A percentile compares a stretch with the other conserved stretches of the same genome.
phyloP scores from a whole-genome alignment of 1,140 invertebrate genomes.

The Diorhabda elongata region DNA sequence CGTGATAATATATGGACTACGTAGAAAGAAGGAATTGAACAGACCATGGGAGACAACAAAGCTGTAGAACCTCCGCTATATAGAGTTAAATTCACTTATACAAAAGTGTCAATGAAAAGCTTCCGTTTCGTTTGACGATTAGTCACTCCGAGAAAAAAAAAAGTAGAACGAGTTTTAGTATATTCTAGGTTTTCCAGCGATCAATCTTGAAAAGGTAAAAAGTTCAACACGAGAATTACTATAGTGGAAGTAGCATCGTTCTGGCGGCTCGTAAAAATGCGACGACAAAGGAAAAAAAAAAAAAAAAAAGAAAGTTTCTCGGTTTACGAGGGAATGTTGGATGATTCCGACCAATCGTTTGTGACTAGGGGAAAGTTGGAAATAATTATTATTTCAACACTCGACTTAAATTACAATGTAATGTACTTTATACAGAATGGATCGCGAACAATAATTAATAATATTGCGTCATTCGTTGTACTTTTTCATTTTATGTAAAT shows the following conservation, averaged over 20 bases:
- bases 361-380: too few species aligned
- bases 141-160: background rate
- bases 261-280: background rate
- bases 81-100: too few species aligned
- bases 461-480: too few species aligned
- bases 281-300: background rate
- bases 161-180: background rate
- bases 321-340: too few species aligned
- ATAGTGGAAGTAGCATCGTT: background rate
- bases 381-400: too few species aligned
- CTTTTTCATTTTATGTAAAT: too few species aligned
- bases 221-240: background rate
- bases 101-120: too few species aligned
- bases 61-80: background rate
- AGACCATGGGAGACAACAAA: background rate
- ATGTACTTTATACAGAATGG: too few species aligned
- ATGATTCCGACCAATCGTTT: too few species aligned
- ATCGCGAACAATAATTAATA: too few species aligned
- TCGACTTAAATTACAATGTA: too few species aligned
- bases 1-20: background rate
- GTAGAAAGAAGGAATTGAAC: background rate
- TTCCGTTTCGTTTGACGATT: background rate
- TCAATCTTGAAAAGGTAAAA: constrained; percentile 1
- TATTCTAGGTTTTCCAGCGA: background rate
- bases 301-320: too few species aligned